A percentile compares a stretch with the other conserved stretches of the same genome.
These are phyloP conservation scores for Mormyrus iriodes DNA, from an alignment of 2,113 vertebrate species.

Conservation along the genomic window DNA sequence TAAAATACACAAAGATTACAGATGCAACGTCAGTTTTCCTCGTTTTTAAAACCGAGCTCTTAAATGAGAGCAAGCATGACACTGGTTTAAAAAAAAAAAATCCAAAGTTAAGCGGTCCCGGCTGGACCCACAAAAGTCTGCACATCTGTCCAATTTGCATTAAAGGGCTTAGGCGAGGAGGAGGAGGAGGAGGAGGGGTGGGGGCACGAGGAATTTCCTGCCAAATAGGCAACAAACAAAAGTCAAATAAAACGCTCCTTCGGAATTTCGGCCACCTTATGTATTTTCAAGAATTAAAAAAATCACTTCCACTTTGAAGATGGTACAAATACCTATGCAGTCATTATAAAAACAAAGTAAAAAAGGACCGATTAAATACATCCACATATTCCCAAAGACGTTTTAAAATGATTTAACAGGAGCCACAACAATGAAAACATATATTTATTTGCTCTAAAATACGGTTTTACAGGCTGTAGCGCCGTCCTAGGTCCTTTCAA, in stretches of 20 bases:
- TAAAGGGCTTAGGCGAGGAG: not conserved
- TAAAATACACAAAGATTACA: not conserved
- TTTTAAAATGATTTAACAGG: not conserved
- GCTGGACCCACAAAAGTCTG: slow-evolving; percentile 9
- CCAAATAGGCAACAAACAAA: slow-evolving; percentile 27
- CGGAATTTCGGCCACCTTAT: not conserved
- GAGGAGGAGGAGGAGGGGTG: not conserved
- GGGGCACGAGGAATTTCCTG: slow-evolving; percentile 27
- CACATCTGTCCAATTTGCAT: slow-evolving; percentile 22
- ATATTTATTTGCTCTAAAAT: not conserved
- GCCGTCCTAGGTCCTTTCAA: not conserved
- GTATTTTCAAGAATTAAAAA: not conserved
- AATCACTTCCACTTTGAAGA: not conserved
- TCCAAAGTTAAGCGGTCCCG: slow-evolving; percentile 1
- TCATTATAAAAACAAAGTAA: not conserved
- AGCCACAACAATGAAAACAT: not conserved
- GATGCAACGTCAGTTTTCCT: not conserved
- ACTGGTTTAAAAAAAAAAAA: not conserved
- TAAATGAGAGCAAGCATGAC: not conserved
- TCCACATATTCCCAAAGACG: not conserved
- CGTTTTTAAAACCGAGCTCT: not conserved
- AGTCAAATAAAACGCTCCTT: not conserved
- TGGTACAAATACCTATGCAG: not conserved
- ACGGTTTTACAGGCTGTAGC: not conserved
- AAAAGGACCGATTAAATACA: not conserved